phyloP scores from a whole-genome alignment of 2,797 vertebrate species.

The Rhabdomys pumilio region DNA sequence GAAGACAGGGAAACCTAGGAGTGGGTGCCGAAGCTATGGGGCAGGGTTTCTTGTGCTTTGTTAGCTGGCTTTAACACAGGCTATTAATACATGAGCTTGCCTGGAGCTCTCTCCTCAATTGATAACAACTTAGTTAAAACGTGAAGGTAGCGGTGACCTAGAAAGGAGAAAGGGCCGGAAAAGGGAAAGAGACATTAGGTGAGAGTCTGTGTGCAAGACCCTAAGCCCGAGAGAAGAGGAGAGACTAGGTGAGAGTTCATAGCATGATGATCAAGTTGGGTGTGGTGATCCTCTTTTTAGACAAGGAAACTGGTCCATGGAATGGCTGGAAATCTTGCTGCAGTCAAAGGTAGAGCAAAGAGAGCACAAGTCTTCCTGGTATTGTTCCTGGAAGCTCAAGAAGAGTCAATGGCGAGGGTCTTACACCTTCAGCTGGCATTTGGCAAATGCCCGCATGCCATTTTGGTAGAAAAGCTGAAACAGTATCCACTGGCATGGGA shows the following conservation, averaged over 20 bases:
- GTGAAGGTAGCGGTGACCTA: no score
- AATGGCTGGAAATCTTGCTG: background rate
- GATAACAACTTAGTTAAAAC: background rate
- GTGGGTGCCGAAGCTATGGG: background rate
- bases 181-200: background rate
- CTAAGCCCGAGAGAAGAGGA: background rate
- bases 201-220: background rate
- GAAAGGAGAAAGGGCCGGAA: background rate
- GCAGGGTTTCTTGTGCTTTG: background rate
- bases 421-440: background rate
- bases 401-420: background rate
- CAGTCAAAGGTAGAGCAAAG: background rate
- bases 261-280: background rate
- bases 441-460: background rate
- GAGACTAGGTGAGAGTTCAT: background rate
- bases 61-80: background rate
- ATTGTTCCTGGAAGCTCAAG: background rate
- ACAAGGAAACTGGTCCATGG: background rate
- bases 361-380: background rate
- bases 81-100: background rate
- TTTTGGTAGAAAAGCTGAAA: background rate
- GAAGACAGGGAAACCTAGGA: background rate
- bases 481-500: background rate
- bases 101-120: background rate
- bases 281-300: background rate